Base-by-base conservation (phyloP, 1,140 invertebrate genomes). In the Lethocerus indicus region DNA sequence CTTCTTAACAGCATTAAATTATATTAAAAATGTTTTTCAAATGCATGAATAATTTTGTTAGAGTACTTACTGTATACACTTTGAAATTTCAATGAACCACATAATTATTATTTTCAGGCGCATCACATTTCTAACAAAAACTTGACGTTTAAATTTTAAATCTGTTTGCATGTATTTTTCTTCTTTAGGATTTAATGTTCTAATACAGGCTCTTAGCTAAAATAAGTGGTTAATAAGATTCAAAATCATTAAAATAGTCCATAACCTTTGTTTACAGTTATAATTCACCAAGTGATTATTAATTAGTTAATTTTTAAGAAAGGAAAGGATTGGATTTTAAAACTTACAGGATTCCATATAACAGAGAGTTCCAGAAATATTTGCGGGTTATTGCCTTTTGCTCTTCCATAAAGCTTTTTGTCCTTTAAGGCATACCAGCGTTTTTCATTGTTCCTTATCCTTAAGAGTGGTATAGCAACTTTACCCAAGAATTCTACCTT, bases 401-500 rank as follows among this genome's bases (percentile, higher is more conserved):
- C 87, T 32, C 87, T 67, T 1, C 76, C 73, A 16, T 81, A 70
- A 51, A 98, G 71, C 60, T 97, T 98, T 64, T 91, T 91, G 64
- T 99, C 94, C 67, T 98, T 98, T 20, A 99, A 68, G 0, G 83
- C 81, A 63, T 93, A 98, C 93, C 94, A 97, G 55, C 85, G 72
- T 62, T 90, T 90, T 58, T 95, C 89, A 3, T 88, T 85, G 61
- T 90, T 94, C 54, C 79, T 71, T 57, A 98, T 88, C 61, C 80
- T 73, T 18, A 88, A 64, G 9, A 98, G 66, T 0, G 95, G 94
- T 57, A 98, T 81, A 3, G 81, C 79, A 12, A 98, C 68, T 68
- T 90, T 93, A 4, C 95, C 95, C 1, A 98, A 68, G 66, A 98
- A 98, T 66, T 99, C 94, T 1, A 92, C 87, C 66, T 95, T 95